Evolutionary conservation across 2,113 vertebrate genomes (phyloP).

Genomic region (Dipodomys merriami): DNA sequence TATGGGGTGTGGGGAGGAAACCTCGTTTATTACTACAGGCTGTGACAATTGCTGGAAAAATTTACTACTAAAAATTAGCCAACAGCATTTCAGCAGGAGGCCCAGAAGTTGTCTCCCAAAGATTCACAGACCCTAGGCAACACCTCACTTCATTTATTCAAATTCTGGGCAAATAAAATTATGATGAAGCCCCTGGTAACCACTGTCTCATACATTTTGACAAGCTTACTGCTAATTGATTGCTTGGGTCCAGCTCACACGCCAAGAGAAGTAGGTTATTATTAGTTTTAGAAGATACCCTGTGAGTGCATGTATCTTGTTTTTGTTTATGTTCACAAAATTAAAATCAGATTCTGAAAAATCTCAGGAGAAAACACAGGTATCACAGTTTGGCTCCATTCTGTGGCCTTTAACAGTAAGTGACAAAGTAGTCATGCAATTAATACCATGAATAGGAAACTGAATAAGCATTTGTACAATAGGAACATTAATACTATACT

Average conservation of each 20-base stretch:
- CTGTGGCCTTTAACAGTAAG: constrained; percentile 52
- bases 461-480: neutral
- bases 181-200: constrained; percentile 26
- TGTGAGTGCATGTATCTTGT: constrained; percentile 17
- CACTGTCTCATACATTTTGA: constrained; percentile 33
- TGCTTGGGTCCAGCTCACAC: neutral
- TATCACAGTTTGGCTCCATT: constrained; percentile 4
- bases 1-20: neutral
- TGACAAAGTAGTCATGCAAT: neutral
- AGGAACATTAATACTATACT: neutral
- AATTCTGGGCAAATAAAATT: constrained; percentile 62
- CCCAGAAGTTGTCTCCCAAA: constrained; percentile 59
- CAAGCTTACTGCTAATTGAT: constrained; percentile 56
- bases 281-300: constrained; percentile 58
- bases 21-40: constrained; percentile 27
- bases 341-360: constrained; percentile 34
- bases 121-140: constrained; percentile 50
- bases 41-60: constrained; percentile 56
- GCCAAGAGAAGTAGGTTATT: constrained; percentile 40
- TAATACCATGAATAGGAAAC: neutral
- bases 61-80: constrained; percentile 66
- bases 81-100: constrained; percentile 59
- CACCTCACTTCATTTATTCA: constrained; percentile 69
- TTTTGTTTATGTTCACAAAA: constrained; percentile 58
- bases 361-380: constrained; percentile 17